Base-by-base conservation (phyloP, 2,797 vertebrate genomes). In the Amphiprion clarkii region DNA sequence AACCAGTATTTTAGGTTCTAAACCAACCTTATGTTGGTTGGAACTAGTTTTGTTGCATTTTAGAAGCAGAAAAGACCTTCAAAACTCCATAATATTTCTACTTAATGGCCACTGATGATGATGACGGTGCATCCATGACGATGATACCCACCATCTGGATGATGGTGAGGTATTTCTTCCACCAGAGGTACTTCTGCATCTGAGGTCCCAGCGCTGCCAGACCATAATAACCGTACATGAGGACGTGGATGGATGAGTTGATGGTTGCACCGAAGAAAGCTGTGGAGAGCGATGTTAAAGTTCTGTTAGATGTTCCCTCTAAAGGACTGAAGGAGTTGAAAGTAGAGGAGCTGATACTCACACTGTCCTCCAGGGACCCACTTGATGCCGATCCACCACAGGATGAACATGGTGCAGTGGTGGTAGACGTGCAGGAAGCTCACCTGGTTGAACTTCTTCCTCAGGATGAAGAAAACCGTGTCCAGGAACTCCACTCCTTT, bases 311-410 rank as follows among this genome's bases (percentile, higher is more conserved):
- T 10, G 33, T 36, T 36, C 8, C 8, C 8, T 36, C 8, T 36
- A 6, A 2, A 36, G 33, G 8, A 36, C 33, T 2, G 1, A 7
- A 10, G 27, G 27, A 36, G 33, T 2, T 9, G 7, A 36, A 49
- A 8, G n/a, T 1, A 19, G 13, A 25, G n/a, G 23, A 2, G 25
- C 23, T 44, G 54, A 42, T 78, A 94, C 96, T 96, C 88, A 99
- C 98, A 96, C 93, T 99, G 98, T 91, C 98, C 98, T 48, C 98
- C 98, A 19, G 98, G 97, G 54, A 99, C 98, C 98, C 98, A 99
- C 74, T 99, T 99, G 89, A 99, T 98, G 82, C 98, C 98, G 76
- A 99, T 97, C 98, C 98, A 99, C 98, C 98, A 99, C 74, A 99
- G 94, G 31, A 98, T 99, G 93, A 99, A 99, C 98, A 99, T 99